Evolutionary conservation across 2,797 vertebrate species (phyloP).

Genomic region (Acanthopagrus latus): DNA sequence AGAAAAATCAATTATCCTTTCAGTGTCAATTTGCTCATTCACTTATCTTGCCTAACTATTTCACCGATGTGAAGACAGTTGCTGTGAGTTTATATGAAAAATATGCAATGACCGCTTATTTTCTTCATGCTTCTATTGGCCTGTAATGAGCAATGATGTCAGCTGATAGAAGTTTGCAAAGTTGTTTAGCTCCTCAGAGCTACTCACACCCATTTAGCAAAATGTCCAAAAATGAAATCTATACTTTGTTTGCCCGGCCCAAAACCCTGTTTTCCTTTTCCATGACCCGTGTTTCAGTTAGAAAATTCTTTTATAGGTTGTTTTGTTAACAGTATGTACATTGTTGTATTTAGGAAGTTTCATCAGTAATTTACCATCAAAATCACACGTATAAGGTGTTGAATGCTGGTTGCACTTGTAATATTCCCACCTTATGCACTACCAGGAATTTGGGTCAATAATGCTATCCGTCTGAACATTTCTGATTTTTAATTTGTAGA

Average conservation of each 20-base stretch:
- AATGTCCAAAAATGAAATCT: constrained; percentile 46
- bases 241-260: constrained; percentile 1
- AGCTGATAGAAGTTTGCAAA: constrained; percentile 31
- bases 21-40: constrained; percentile 67
- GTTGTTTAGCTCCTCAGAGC: constrained; percentile 35
- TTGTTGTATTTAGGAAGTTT: background rate
- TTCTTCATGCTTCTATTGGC: constrained; percentile 29
- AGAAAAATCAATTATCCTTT: constrained; percentile 66
- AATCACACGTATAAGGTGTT: background rate
- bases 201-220: constrained; percentile 40
- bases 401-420: background rate
- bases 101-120: constrained; percentile 34
- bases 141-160: constrained; percentile 39
- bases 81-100: constrained; percentile 54
- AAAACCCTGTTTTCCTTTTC: background rate
- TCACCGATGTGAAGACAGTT: constrained; percentile 28
- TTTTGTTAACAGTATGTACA: constrained; percentile 7
- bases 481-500: constrained; percentile 3
- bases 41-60: constrained; percentile 45
- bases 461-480: background rate
- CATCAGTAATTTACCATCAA: background rate
- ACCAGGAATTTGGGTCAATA: background rate
- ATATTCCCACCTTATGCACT: background rate
- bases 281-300: constrained; percentile 9
- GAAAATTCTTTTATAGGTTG: background rate